Conservation (phyloP, 2,797 vertebrate genomes). For the Saxicola maurus region DNA sequence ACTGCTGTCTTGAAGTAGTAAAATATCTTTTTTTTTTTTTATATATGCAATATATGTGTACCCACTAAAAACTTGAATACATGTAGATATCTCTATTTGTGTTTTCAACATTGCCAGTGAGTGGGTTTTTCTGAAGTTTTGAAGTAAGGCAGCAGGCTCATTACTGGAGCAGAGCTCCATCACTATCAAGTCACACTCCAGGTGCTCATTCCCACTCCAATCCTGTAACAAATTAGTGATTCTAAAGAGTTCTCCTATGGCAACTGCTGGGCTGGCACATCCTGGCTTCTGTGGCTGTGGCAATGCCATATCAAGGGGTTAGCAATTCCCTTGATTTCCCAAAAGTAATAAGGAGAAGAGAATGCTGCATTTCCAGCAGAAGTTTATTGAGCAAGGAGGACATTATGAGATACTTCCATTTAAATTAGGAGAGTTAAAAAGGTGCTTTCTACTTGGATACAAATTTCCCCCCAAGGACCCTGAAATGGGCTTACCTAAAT, state of each 20-base stretch:
- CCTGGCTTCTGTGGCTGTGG: not conserved
- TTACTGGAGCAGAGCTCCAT: not conserved
- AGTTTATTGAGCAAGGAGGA: constrained; percentile 29
- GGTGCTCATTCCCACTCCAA: not conserved
- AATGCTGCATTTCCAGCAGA: not conserved
- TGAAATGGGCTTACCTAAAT: not conserved
- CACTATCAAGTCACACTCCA: not conserved
- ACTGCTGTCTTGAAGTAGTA: not conserved
- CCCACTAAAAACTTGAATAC: not conserved
- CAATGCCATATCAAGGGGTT: not conserved
- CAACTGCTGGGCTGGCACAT: not conserved
- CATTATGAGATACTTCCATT: not conserved
- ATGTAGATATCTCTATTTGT: not conserved
- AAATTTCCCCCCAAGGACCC: not conserved
- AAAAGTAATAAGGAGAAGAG: constrained; percentile 1
- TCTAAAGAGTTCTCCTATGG: not conserved
- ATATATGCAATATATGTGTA: fast-evolving
- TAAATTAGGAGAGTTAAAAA: not conserved
- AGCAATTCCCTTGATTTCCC: not conserved
- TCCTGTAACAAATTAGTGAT: constrained; percentile 2
- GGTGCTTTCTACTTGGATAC: not conserved
- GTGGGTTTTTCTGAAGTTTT: too few relatives aligned
- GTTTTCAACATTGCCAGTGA: not conserved
- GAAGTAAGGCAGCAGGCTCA: not conserved
- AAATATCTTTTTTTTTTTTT: not conserved